Evolutionary conservation across 1,140 invertebrate species (phyloP), one percentile per base, ranked within the genome.

Genomic region (Fopius arisanus): DNA sequence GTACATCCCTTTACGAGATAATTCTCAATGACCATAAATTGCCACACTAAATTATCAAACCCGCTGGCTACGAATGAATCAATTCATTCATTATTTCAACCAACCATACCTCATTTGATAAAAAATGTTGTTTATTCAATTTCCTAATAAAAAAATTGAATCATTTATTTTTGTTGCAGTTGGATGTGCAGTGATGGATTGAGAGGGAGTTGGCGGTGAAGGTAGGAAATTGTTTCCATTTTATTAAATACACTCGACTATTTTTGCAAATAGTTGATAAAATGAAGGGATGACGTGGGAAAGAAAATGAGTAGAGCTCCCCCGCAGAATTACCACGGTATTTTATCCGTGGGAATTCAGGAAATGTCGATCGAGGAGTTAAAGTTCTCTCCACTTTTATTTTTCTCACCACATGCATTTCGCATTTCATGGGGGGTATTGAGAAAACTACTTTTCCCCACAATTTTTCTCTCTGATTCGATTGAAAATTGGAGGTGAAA

Each of bases 21-120:
- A 59, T 59, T 59, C 23, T 28, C 6, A 59, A 59, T 59, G 54
- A 26, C 54, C 54, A 21, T 59, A 59, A 59, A 59, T 59, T 59
- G 43, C 14, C n/a, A 48, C 43, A 48, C 7, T 19, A 48, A 48
- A 48, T 48, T 48, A 5, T 1, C 14, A 48, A 19, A 48, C 0
- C 16, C 14, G 43, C n/a, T 7, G 43, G 16, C 1, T 12, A 48
- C 14, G 16, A n/a, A n/a, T n/a, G n/a, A n/a, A n/a, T n/a, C n/a
- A n/a, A n/a, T n/a, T n/a, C n/a, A n/a, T n/a, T n/a, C n/a, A n/a
- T n/a, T n/a, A n/a, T n/a, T n/a, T n/a, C n/a, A n/a, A n/a, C n/a
- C n/a, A n/a, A n/a, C n/a, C n/a, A n/a, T n/a, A n/a, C n/a, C n/a
- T n/a, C n/a, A n/a, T n/a, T n/a, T n/a, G n/a, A n/a, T n/a, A n/a